Percentiles rank a stretch among this genome's conserved stretches.
Evolutionary conservation across 2,797 vertebrate genomes (phyloP).

Genomic region (Cryptoblepharus egeriae): DNA sequence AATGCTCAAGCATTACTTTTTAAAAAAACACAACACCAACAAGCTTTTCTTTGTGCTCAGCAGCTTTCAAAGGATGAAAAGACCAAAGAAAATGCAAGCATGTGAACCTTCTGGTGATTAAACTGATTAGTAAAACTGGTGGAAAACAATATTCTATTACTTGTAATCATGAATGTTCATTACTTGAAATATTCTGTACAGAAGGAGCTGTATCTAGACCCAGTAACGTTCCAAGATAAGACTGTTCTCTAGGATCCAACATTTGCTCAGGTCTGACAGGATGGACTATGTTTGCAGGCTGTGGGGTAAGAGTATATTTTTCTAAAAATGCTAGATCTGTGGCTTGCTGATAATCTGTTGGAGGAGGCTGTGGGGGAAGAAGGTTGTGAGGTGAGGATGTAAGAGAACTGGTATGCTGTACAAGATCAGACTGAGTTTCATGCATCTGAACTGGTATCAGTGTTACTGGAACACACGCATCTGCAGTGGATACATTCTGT

Average conservation of each 20-base stretch:
- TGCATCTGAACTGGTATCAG: constrained; percentile 81
- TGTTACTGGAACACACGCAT: constrained; percentile 76
- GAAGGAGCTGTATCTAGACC: constrained; percentile 87
- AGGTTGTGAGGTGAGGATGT: constrained; percentile 68
- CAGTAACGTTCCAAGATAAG: constrained; percentile 91
- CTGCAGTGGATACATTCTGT: constrained; percentile 72
- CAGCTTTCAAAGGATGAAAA: constrained; percentile 68
- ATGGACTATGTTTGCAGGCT: constrained; percentile 91
- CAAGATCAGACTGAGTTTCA: constrained; percentile 73
- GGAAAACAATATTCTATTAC: constrained; percentile 60
- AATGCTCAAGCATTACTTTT: constrained; percentile 59
- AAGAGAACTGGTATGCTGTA: constrained; percentile 67
- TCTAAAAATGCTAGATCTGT: constrained; percentile 92
- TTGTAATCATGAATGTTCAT: constrained; percentile 79
- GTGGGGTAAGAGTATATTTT: constrained; percentile 96
- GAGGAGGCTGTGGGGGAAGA: constrained; percentile 76
- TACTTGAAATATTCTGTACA: constrained; percentile 83
- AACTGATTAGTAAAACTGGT: constrained; percentile 34
- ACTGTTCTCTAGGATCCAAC: constrained; percentile 92
- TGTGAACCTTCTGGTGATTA: constrained; percentile 43
- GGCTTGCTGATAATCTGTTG: constrained; percentile 84
- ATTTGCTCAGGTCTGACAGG: constrained; percentile 92
- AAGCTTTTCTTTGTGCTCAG: constrained; percentile 57
- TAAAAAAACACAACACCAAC: constrained; percentile 54
- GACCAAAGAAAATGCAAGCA: constrained; percentile 66